Percentiles rank a stretch among this genome's conserved stretches.
These are phyloP conservation scores for Yponomeuta plumbellus DNA, from an alignment of 2,888 invertebrate species.

Conservation along the genomic window DNA sequence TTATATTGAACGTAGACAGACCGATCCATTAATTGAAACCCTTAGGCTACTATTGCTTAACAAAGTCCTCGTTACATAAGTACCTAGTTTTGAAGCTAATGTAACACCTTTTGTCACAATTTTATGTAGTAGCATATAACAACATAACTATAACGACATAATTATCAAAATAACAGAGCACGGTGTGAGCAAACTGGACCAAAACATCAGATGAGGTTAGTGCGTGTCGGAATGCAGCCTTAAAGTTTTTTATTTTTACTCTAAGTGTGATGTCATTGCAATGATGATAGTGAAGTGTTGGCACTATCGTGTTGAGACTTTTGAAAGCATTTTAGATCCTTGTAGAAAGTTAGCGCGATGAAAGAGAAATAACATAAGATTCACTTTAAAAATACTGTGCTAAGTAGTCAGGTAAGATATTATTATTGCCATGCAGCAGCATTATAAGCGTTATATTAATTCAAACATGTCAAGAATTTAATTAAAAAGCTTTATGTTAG, in stretches of 20 bases:
- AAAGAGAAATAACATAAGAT: too few relatives aligned
- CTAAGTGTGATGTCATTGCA: not conserved
- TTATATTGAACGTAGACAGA: too few relatives aligned
- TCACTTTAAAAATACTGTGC: too few relatives aligned
- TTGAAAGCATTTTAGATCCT: not conserved
- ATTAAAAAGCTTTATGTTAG: not conserved
- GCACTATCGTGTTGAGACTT: not conserved
- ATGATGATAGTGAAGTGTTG: not conserved
- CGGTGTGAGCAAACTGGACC: slow-evolving; percentile 3
- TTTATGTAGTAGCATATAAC: not conserved
- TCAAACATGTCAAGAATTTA: not conserved
- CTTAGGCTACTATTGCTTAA: too few relatives aligned
- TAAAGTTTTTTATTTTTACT: not conserved
- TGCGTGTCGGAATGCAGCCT: slow-evolving; percentile 13
- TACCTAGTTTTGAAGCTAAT: not conserved
- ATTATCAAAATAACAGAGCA: not conserved
- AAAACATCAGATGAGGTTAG: not conserved
- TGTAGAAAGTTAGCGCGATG: too few relatives aligned
- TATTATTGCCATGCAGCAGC: too few relatives aligned
- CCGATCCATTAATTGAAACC: too few relatives aligned
- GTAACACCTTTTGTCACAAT: not conserved
- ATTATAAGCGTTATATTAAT: too few relatives aligned
- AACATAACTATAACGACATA: not conserved
- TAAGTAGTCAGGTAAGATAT: too few relatives aligned
- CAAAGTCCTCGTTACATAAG: not conserved